A percentile compares a stretch with the other conserved stretches of the same genome.
Evolutionary conservation across 2,113 vertebrate species (phyloP).

Genomic region (Nibea coibor): DNA sequence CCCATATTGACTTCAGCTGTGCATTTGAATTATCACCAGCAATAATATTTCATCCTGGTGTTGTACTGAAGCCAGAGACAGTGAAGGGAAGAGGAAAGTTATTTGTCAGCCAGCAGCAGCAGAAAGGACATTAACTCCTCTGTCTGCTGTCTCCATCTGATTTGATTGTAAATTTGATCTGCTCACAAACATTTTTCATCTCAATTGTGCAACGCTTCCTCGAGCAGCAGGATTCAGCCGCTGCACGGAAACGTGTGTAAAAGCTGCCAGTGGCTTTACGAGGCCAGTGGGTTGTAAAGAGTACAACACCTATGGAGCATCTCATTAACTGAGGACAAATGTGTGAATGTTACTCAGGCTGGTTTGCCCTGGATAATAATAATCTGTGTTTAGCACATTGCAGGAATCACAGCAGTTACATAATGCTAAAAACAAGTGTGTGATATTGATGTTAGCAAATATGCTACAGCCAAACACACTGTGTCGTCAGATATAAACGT

Average conservation of each 20-base stretch:
- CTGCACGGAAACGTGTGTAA: not conserved
- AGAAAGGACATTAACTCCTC: not conserved
- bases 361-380: not conserved
- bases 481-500: too few relatives aligned
- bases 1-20: not conserved
- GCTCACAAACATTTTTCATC: not conserved
- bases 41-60: not conserved
- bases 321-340: constrained; percentile 5
- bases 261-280: not conserved
- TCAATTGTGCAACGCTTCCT: not conserved
- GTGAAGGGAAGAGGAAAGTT: not conserved
- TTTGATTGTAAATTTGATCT: not conserved
- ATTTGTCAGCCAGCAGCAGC: not conserved
- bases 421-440: too few relatives aligned
- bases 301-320: not conserved
- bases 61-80: too few relatives aligned
- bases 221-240: not conserved
- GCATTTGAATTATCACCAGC: not conserved
- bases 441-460: too few relatives aligned
- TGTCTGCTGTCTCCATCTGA: not conserved
- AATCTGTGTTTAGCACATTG: not conserved
- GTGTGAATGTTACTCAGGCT: not conserved
- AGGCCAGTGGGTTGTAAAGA: not conserved
- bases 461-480: too few relatives aligned
- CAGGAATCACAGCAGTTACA: not conserved